These are phyloP conservation scores for Melangyna quadrimaculata DNA, from an alignment of 2,888 invertebrate genomes.

Conservation along the genomic window DNA sequence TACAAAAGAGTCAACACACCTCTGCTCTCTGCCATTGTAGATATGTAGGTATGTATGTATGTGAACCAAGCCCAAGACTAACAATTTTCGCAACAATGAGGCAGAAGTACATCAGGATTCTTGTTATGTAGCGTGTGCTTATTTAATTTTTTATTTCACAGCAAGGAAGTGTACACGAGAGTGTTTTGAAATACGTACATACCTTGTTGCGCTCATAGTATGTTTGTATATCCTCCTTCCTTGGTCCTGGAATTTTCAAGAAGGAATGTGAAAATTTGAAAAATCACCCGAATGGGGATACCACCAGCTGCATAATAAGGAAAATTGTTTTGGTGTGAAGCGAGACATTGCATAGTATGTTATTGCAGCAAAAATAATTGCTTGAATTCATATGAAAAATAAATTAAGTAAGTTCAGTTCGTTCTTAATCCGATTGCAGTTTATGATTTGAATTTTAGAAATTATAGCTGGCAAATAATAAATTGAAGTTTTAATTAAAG, in stretches of 20 bases:
- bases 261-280: conserved; percentile 63
- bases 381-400: conserved; percentile 10
- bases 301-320: conserved; percentile 18
- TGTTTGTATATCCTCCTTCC: not conserved
- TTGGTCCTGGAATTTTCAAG: conserved; percentile 15
- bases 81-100: conserved; percentile 4
- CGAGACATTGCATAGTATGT: not conserved
- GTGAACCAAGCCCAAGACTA: not conserved
- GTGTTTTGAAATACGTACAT: conserved; percentile 9
- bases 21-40: not conserved
- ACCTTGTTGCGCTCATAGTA: conserved; percentile 30
- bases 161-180: conserved; percentile 25
- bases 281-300: conserved; percentile 67
- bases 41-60: too few species aligned
- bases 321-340: not conserved
- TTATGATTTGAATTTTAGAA: not conserved
- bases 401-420: not conserved
- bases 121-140: not conserved
- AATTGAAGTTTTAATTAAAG: not conserved
- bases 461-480: not conserved
- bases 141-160: conserved; percentile 43
- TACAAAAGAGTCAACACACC: conserved; percentile 18
- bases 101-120: conserved; percentile 6
- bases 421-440: conserved; percentile 8
- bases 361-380: conserved; percentile 15